phyloP scores from a whole-genome alignment of 2,797 vertebrate species.

The Dermochelys coriacea region DNA sequence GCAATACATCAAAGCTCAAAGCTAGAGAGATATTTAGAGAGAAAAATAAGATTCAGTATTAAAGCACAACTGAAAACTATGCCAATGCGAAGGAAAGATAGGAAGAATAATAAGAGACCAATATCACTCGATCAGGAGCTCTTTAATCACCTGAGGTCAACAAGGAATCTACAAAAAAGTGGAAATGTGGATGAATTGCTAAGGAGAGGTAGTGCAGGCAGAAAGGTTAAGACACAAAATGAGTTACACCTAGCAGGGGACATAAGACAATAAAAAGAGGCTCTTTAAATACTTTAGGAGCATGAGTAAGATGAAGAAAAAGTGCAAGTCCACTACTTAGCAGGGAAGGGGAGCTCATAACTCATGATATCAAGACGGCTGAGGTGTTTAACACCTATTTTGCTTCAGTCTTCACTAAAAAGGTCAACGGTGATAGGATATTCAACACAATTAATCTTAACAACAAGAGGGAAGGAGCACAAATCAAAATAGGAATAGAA shows the following conservation, averaged over 20 bases:
- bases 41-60: not conserved
- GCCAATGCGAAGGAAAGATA: not conserved
- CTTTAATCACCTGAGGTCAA: not conserved
- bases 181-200: not conserved
- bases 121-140: not conserved
- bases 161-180: not conserved
- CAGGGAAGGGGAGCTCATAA: no score
- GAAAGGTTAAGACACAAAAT: not conserved
- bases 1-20: not conserved
- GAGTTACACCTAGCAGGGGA: not conserved
- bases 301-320: no score
- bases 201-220: not conserved
- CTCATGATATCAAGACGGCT: no score
- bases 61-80: not conserved
- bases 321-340: no score
- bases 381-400: no score
- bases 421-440: no score
- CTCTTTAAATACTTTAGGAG: no score
- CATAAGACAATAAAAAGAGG: not conserved
- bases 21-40: not conserved
- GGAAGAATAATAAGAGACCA: not conserved
- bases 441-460: no score
- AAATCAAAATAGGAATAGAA: not conserved
- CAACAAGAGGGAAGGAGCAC: not conserved
- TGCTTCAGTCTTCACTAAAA: no score